Conservation (phyloP, 2,113 vertebrate species). For the Symphodus melops region DNA sequence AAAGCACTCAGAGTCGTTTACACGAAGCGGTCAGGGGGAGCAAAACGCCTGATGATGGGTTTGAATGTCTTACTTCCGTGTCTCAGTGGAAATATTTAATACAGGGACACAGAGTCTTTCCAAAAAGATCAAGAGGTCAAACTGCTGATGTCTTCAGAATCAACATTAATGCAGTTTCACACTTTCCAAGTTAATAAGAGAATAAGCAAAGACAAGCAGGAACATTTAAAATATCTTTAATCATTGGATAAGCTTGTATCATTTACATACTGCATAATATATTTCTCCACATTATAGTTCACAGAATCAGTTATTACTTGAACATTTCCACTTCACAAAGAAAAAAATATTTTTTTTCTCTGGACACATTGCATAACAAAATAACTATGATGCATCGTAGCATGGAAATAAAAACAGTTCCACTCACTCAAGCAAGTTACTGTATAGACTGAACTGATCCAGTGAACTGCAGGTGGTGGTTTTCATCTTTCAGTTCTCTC, state of each 20-base stretch:
- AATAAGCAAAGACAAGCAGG: conserved; percentile 15
- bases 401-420: conserved; percentile 16
- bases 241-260: conserved; percentile 63
- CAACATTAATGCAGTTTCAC: not conserved
- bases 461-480: conserved; percentile 46
- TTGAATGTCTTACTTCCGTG: conserved; percentile 15
- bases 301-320: conserved; percentile 44
- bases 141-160: not conserved
- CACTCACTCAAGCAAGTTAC: conserved; percentile 42
- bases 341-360: conserved; percentile 30
- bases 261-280: conserved; percentile 63
- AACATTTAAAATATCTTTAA: conserved; percentile 78
- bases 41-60: conserved; percentile 38
- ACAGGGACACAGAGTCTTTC: conserved; percentile 1
- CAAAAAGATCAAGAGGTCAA: conserved; percentile 7
- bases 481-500: conserved; percentile 33
- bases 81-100: conserved; percentile 27
- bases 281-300: conserved; percentile 54
- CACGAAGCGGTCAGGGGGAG: conserved; percentile 16
- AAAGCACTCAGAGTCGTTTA: conserved; percentile 42
- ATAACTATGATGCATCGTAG: conserved; percentile 28
- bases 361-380: conserved; percentile 53
- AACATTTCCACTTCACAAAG: conserved; percentile 51
- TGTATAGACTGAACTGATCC: conserved; percentile 22
- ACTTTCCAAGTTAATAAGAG: not conserved